Conservation (phyloP, 1,140 invertebrate species). For the Apis mellifera region DNA sequence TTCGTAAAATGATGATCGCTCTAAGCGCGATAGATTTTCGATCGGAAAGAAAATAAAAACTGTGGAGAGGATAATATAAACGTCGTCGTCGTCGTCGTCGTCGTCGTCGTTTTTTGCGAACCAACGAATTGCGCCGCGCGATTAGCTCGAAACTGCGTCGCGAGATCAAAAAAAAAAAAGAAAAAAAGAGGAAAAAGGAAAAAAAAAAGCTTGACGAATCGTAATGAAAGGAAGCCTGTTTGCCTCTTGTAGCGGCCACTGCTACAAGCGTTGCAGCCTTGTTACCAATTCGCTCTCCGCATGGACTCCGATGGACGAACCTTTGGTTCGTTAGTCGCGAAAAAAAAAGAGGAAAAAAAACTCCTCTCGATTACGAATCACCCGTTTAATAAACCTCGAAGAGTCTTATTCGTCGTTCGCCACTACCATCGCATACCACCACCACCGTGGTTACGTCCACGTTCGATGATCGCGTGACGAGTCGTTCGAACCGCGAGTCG, state of each 20-base stretch:
- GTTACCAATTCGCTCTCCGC: slow-evolving; percentile 69
- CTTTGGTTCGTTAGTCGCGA: too few species aligned
- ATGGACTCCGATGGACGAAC: not conserved
- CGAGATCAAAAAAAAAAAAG: slow-evolving; percentile 42
- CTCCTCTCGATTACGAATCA: not conserved
- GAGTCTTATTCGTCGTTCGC: too few species aligned
- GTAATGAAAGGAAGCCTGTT: slow-evolving; percentile 66
- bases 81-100: not conserved
- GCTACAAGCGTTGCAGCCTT: slow-evolving; percentile 50
- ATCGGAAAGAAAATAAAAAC: too few species aligned
- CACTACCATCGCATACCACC: not conserved
- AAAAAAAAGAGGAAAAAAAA: too few species aligned
- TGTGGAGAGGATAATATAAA: not conserved
- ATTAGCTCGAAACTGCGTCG: slow-evolving; percentile 59
- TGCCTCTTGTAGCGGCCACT: slow-evolving; percentile 33
- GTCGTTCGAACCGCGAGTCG: not conserved
- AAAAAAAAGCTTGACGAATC: slow-evolving; percentile 69
- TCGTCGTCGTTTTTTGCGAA: not conserved
- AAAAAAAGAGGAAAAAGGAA: too few species aligned
- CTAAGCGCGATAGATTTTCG: too few species aligned
- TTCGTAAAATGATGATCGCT: too few species aligned
- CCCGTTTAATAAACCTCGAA: too few species aligned
- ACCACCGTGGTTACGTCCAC: too few species aligned
- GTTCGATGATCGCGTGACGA: too few species aligned
- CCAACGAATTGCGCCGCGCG: slow-evolving; percentile 15